These are phyloP conservation scores for Halcyon leucocephala DNA, from an alignment of 2,797 vertebrate genomes.

Conservation along the genomic window DNA sequence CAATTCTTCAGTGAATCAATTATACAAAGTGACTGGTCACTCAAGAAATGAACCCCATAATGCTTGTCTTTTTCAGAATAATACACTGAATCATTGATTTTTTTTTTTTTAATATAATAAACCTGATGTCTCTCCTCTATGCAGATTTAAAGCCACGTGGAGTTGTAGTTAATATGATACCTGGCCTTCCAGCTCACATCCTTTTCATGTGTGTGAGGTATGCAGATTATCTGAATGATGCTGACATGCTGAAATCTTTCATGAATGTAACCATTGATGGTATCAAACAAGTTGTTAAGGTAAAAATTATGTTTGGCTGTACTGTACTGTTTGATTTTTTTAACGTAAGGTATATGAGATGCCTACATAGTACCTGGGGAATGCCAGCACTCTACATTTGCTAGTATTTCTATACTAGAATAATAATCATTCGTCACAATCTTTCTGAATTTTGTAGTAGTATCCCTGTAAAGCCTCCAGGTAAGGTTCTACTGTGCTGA, in stretches of 20 bases:
- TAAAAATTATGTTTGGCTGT: slow-evolving; percentile 31
- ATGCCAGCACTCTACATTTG: not conserved
- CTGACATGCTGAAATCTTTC: slow-evolving; percentile 89
- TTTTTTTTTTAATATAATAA: not conserved
- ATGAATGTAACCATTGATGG: slow-evolving; percentile 86
- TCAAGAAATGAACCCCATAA: not conserved
- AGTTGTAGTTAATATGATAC: slow-evolving; percentile 95
- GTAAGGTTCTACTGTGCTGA: not conserved
- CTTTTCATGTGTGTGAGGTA: slow-evolving; percentile 97
- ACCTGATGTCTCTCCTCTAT: not conserved
- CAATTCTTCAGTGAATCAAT: not conserved
- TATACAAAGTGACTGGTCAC: not conserved
- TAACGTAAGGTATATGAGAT: not conserved
- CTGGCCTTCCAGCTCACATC: slow-evolving; percentile 89
- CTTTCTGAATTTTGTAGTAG: not conserved
- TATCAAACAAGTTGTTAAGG: slow-evolving; percentile 90
- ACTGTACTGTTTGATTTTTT: not conserved
- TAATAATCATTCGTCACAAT: not conserved
- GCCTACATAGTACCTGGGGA: not conserved
- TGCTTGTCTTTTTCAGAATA: not conserved
- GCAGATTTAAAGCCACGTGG: slow-evolving; percentile 93
- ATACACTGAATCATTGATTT: not conserved
- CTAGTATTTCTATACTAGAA: not conserved
- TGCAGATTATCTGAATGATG: slow-evolving; percentile 91
- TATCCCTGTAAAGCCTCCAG: not conserved